Conservation (phyloP, 2,797 vertebrate genomes). For the Hydrophis major region DNA sequence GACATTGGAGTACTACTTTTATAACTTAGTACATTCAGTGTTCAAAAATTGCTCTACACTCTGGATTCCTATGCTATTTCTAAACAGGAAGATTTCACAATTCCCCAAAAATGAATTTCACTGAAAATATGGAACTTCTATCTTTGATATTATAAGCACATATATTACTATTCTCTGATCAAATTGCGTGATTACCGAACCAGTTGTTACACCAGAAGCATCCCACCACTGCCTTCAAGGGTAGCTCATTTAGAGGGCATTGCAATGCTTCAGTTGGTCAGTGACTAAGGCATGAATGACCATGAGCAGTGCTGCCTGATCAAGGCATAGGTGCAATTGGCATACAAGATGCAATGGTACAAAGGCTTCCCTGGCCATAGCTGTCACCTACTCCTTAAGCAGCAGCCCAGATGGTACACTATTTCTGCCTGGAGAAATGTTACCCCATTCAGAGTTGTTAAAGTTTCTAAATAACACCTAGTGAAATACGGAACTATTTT, state of each 20-base stretch:
- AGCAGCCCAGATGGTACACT: background rate
- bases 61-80: background rate
- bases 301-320: background rate
- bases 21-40: background rate
- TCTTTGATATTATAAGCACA: background rate
- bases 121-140: background rate
- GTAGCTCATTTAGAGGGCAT: background rate
- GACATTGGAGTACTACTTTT: background rate
- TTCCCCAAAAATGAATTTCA: background rate
- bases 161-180: background rate
- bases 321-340: background rate
- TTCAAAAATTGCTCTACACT: background rate
- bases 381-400: background rate
- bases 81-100: background rate
- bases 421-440: background rate
- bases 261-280: background rate
- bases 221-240: background rate
- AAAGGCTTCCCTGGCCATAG: background rate
- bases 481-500: background rate
- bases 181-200: no score
- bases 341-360: background rate
- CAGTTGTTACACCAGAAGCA: no score
- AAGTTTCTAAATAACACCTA: background rate
- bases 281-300: background rate
- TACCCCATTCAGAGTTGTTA: background rate